Conservation (phyloP, 2,797 vertebrate species). For the Orestias chungarensis region DNA sequence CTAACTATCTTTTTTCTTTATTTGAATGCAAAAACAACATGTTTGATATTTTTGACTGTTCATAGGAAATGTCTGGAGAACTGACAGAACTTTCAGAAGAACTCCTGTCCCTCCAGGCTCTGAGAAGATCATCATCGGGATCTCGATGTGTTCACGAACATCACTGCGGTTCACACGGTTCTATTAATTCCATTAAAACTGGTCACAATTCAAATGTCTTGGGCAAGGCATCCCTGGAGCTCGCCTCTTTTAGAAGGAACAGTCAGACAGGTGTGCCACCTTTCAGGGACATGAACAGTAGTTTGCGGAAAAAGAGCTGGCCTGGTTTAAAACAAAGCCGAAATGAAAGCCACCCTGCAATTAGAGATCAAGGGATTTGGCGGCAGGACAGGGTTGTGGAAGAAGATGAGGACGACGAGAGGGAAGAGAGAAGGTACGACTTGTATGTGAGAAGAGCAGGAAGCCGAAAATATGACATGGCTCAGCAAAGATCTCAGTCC, state of each 20-base stretch:
- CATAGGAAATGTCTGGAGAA: conserved; percentile 85
- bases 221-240: conserved; percentile 81
- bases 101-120: conserved; percentile 88
- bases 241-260: conserved; percentile 82
- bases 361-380: conserved; percentile 48
- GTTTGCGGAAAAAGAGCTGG: conserved; percentile 86
- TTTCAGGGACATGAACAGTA: conserved; percentile 59
- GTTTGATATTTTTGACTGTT: background rate
- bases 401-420: conserved; percentile 80
- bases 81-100: conserved; percentile 90
- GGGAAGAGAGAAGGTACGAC: conserved; percentile 76
- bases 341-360: conserved; percentile 77
- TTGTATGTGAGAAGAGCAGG: conserved; percentile 81
- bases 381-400: conserved; percentile 90
- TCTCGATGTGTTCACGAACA: conserved; percentile 94
- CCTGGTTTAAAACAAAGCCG: conserved; percentile 86
- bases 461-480: conserved; percentile 78
- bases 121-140: conserved; percentile 84
- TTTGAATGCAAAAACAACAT: background rate
- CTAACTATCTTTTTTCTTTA: background rate
- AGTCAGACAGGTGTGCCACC: conserved; percentile 64
- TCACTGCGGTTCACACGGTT: conserved; percentile 90
- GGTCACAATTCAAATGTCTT: conserved; percentile 42
- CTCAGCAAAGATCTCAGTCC: conserved; percentile 89
- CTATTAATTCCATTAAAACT: conserved; percentile 82